Evolutionary conservation across 2,113 vertebrate species (phyloP), one percentile per base, ranked within the genome.

Genomic region (Trochalopteron elliotii): DNA sequence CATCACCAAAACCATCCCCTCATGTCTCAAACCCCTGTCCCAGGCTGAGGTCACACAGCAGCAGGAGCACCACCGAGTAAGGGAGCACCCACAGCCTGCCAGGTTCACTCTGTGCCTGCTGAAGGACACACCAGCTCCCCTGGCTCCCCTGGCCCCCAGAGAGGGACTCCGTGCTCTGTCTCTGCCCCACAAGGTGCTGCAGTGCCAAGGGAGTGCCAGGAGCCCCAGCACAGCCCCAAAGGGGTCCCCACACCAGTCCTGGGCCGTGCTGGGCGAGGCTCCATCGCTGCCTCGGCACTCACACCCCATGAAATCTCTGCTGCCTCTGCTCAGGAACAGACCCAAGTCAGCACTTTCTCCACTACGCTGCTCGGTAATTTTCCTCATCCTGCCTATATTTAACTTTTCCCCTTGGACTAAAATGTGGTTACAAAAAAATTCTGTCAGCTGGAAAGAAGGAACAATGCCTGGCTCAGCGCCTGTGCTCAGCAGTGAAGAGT

Each of bases 301-400:
- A 0, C 12, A 28, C 22, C 74, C 63, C 5, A 0, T 8, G 67
- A 17, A 67, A 59, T 7, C 59, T 1, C 57, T 24, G 13, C 74
- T 57, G 31, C n/a, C 75, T 11, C 50, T 44, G 30, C 63, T 16
- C 24, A 12, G 47, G 39, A 81, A 2, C 52, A 86, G 81, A 50
- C 63, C 63, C 63, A 4, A 90, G 59, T 93, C 96, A 96, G 84
- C 91, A 72, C 60, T 83, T 95, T 57, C 75, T 63, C 59, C 90
- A 31, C 55, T 63, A 10, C 2, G 37, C 71, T 81, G 67, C 90
- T 10, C 2, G 11, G 71, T 69, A 52, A 82, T 86, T 57, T 93
- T 90, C 87, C 67, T 87, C 49, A 76, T 76, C 56, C 75, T 82
- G 53, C 74, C 87, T 97, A 44, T 84, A 82, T 93, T 97, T 93